phyloP scores from a whole-genome alignment of 2,888 invertebrate species.

The Harpalus rufipes region DNA sequence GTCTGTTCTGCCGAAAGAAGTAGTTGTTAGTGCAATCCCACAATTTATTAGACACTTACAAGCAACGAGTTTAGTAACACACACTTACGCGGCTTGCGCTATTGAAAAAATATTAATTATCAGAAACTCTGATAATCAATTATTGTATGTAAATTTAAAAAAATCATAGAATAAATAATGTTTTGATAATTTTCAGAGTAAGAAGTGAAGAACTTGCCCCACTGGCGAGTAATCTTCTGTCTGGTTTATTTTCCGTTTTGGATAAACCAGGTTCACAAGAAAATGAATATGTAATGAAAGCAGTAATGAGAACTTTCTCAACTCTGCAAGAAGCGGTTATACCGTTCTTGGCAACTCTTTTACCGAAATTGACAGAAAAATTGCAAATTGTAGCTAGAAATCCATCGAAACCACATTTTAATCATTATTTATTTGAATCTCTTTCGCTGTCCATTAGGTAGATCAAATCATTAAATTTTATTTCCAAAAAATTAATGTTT shows the following conservation, averaged over 20 bases:
- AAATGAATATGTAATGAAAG: constrained; percentile 99
- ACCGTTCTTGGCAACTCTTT: constrained; percentile 87
- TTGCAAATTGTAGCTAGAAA: constrained; percentile 92
- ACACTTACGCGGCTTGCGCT: constrained; percentile 96
- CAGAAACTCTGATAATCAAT: constrained; percentile 79
- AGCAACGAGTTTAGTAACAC: constrained; percentile 91
- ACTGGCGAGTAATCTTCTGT: constrained; percentile 84
- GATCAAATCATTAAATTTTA: constrained; percentile 68
- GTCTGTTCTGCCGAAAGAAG: constrained; percentile 89
- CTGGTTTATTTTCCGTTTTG: constrained; percentile 87
- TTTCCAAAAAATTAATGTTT: neutral
- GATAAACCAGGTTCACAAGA: constrained; percentile 88
- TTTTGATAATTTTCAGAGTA: constrained; percentile 76
- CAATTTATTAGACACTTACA: constrained; percentile 88
- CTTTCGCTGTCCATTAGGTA: constrained; percentile 92
- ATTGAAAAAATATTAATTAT: constrained; percentile 93
- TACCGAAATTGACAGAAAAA: constrained; percentile 92
- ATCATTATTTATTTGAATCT: constrained; percentile 98
- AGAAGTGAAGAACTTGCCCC: constrained; percentile 83
- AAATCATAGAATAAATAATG: constrained; percentile 14
- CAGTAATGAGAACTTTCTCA: constrained; percentile 93
- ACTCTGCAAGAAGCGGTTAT: constrained; percentile 89
- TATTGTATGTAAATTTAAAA: constrained; percentile 78
- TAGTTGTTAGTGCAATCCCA: constrained; percentile 87
- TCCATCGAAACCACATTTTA: constrained; percentile 97